These are phyloP conservation scores for Nowickia ferox DNA, from an alignment of 2,888 invertebrate genomes.

Conservation along the genomic window DNA sequence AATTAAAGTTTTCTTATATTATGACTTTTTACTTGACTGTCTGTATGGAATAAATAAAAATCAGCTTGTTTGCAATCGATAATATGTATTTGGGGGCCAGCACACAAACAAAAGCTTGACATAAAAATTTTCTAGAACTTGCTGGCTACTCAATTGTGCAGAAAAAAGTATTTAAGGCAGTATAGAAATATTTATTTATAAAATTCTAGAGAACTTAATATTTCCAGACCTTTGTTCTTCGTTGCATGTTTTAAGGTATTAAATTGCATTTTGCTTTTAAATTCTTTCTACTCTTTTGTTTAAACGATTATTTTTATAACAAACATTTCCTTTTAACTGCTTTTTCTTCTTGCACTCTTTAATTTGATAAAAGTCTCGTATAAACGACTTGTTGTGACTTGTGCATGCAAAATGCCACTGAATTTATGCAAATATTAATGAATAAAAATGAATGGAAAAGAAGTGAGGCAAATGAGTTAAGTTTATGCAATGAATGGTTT, in stretches of 20 bases:
- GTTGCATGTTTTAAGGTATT: slow-evolving; percentile 1
- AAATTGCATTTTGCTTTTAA: neutral
- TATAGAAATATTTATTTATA: too few relatives aligned
- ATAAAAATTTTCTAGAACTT: too few relatives aligned
- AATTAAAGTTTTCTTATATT: too few relatives aligned
- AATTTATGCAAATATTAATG: slow-evolving; percentile 1
- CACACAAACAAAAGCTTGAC: too few relatives aligned
- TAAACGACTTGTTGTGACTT: slow-evolving; percentile 17
- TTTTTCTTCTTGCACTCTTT: neutral
- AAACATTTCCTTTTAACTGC: slow-evolving; percentile 5
- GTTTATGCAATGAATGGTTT: neutral
- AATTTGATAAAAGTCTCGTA: slow-evolving; percentile 1
- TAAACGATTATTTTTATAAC: slow-evolving; percentile 4
- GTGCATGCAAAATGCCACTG: neutral
- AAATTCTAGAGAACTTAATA: too few relatives aligned
- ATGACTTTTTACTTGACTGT: too few relatives aligned
- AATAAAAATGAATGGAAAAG: neutral
- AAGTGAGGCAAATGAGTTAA: neutral
- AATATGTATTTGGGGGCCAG: too few relatives aligned
- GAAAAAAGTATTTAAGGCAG: too few relatives aligned
- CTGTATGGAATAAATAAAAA: too few relatives aligned
- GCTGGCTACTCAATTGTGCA: too few relatives aligned
- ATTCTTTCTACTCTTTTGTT: slow-evolving; percentile 10
- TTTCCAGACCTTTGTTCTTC: neutral
- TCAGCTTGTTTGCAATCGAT: too few relatives aligned